These are phyloP conservation scores for Noctua comes DNA, from an alignment of 2,888 invertebrate species.

Conservation along the genomic window DNA sequence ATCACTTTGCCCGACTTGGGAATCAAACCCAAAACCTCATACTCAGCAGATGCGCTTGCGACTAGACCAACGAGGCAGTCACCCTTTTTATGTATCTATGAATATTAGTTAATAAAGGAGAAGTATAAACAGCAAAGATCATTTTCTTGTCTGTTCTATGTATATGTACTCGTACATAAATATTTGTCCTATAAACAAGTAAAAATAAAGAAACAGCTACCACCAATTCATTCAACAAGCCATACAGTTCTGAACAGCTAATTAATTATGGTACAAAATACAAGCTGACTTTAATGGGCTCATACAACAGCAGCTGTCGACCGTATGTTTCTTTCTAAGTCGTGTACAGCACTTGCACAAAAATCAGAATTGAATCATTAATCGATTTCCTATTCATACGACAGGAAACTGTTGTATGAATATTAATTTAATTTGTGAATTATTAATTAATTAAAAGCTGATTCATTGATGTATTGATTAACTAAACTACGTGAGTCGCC, in stretches of 20 bases:
- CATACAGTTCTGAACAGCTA: background rate
- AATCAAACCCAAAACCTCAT: too few relatives aligned
- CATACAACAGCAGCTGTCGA: conserved; percentile 10
- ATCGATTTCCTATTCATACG: conserved; percentile 19
- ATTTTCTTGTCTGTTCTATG: background rate
- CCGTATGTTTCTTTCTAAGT: background rate
- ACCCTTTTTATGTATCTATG: too few relatives aligned
- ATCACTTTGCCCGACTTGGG: too few relatives aligned
- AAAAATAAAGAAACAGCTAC: background rate
- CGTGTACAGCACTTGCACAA: conserved; percentile 26
- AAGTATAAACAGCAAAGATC: background rate
- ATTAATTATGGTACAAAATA: background rate
- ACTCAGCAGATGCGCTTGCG: too few relatives aligned
- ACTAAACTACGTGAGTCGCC: conserved; percentile 4
- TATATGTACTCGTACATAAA: background rate
- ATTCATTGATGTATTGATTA: conserved; percentile 16
- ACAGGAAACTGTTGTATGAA: conserved; percentile 30
- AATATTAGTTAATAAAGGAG: too few relatives aligned
- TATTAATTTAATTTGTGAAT: conserved; percentile 28
- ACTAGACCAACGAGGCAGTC: too few relatives aligned
- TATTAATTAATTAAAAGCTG: conserved; percentile 8
- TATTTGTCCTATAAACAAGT: background rate
- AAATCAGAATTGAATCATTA: conserved; percentile 5
- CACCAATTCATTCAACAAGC: background rate
- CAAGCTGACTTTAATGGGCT: background rate